Conservation (phyloP, 1,140 invertebrate species). For the Drosophila takahashii region DNA sequence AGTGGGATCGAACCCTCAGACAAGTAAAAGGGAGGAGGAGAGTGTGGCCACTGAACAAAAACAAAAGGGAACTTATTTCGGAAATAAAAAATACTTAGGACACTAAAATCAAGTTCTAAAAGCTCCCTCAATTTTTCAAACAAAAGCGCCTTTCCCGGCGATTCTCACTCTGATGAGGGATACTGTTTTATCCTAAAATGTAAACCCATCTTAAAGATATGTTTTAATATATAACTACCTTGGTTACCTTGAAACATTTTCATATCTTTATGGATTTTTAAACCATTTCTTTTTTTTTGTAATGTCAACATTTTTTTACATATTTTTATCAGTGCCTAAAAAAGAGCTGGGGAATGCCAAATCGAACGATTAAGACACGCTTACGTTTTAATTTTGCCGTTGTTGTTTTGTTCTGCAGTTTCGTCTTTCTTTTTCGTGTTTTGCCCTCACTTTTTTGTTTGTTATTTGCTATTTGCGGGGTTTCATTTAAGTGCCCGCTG, state of each 20-base stretch:
- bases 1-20: slow-evolving; percentile 9
- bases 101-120: not conserved
- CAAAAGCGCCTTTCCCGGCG: not conserved
- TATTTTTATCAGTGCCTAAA: slow-evolving; percentile 13
- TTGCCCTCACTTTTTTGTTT: slow-evolving; percentile 33
- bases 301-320: no score
- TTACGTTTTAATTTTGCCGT: slow-evolving; percentile 60
- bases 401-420: slow-evolving; percentile 48
- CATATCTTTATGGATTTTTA: no score
- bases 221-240: not conserved
- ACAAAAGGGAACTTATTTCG: not conserved
- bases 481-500: slow-evolving; percentile 67
- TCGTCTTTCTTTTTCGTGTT: slow-evolving; percentile 21
- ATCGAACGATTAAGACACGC: slow-evolving; percentile 68
- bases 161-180: not conserved
- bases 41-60: not conserved
- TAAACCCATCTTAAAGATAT: not conserved
- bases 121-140: no score
- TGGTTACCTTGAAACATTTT: no score
- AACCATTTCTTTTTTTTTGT: not conserved
- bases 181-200: no score
- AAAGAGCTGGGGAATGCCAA: slow-evolving; percentile 38
- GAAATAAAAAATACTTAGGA: not conserved
- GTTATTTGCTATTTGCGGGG: slow-evolving; percentile 64
- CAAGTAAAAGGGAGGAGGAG: not conserved